Conservation (phyloP, 2,113 vertebrate species). For the Candoia aspera region DNA sequence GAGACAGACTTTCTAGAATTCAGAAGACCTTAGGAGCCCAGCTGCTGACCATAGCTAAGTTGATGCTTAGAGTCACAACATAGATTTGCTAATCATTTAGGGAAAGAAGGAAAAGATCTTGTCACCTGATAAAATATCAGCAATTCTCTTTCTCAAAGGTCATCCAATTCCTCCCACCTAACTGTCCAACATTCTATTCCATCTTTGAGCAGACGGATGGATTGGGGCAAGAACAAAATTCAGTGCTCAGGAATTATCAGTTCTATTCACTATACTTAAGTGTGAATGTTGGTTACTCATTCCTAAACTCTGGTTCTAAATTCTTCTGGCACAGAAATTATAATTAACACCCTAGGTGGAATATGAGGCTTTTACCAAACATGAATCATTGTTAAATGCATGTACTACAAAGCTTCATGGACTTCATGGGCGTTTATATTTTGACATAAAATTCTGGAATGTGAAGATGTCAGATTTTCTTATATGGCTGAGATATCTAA, state of each 20-base stretch:
- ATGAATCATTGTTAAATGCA: not conserved
- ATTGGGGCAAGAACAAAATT: not conserved
- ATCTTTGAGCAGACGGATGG: not conserved
- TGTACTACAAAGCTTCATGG: not conserved
- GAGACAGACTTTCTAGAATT: too few species aligned
- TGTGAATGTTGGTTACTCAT: not conserved
- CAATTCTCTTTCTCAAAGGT: not conserved
- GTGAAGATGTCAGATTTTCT: slow-evolving; percentile 4
- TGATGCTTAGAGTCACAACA: not conserved
- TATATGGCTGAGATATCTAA: not conserved
- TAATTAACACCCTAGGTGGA: not conserved
- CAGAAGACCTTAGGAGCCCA: not conserved
- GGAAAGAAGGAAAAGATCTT: not conserved
- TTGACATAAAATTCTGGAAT: not conserved
- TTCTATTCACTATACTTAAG: not conserved
- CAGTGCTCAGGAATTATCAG: not conserved
- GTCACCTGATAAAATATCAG: not conserved
- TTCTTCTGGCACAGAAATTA: not conserved
- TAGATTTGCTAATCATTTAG: not conserved
- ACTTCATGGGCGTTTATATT: not conserved
- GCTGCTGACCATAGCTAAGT: not conserved
- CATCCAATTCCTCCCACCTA: not conserved
- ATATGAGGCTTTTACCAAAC: not conserved
- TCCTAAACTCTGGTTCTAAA: not conserved
- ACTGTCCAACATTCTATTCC: not conserved